phyloP scores from a whole-genome alignment of 2,113 vertebrate species.

The Callospermophilus lateralis region DNA sequence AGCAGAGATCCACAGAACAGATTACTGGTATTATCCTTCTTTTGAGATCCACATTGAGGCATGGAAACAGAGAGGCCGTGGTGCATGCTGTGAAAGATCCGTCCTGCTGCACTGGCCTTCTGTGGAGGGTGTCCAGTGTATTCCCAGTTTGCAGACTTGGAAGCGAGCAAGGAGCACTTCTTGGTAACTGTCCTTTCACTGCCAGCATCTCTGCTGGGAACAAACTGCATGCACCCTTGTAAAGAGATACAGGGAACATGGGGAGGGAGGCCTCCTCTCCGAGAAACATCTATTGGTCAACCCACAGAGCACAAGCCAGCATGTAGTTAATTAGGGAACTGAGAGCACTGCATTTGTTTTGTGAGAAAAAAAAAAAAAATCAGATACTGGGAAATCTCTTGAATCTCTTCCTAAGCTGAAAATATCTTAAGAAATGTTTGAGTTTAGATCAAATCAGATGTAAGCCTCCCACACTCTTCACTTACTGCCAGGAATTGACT shows the following conservation, averaged over 20 bases:
- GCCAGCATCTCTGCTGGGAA: too few species aligned
- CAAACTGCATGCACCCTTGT: neutral
- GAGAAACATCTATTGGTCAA: neutral
- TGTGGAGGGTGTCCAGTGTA: neutral
- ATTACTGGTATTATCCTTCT: slow-evolving; percentile 34
- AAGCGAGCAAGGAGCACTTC: neutral
- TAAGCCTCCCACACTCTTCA: too few species aligned
- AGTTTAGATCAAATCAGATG: neutral
- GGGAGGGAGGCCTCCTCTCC: rapidly evolving
- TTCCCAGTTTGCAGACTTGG: slow-evolving; percentile 22
- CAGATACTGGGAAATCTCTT: neutral
- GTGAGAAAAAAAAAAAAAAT: neutral
- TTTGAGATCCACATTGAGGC: neutral
- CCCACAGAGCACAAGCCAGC: neutral
- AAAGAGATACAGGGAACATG: too few species aligned
- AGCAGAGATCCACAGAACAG: neutral
- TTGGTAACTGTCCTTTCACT: neutral
- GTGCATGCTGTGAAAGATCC: neutral
- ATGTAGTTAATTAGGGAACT: neutral
- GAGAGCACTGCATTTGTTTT: neutral
- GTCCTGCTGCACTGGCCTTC: neutral
- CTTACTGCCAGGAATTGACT: neutral
- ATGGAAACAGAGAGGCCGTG: neutral
- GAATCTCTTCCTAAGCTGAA: neutral
- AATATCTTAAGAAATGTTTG: neutral